Evolutionary conservation across 2,888 invertebrate genomes (phyloP).

Genomic region (Xanthia togata): DNA sequence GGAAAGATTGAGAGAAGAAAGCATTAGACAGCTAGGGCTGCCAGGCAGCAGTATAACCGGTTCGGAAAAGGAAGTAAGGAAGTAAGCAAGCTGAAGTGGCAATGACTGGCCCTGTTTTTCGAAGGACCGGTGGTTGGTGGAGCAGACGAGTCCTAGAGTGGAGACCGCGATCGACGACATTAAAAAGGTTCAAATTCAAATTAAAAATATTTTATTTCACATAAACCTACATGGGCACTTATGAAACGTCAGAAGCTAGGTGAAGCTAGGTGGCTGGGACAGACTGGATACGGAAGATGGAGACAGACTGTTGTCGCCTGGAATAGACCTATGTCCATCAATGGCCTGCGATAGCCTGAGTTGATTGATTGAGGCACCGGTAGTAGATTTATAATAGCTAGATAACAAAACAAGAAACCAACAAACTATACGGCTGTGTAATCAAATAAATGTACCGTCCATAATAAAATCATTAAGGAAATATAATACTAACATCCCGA

Average conservation of each 20-base stretch:
- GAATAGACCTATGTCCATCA: neutral
- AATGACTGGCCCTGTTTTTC: too few species aligned
- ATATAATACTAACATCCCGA: slow-evolving; percentile 50
- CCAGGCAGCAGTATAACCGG: neutral
- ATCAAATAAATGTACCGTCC: slow-evolving; percentile 14
- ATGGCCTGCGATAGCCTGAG: neutral
- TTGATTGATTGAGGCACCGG: neutral
- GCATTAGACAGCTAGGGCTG: neutral
- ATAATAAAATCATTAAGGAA: slow-evolving; percentile 23
- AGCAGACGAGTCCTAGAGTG: too few species aligned
- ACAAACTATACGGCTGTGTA: neutral
- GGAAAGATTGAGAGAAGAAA: neutral
- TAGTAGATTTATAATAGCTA: neutral
- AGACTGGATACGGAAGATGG: too few species aligned
- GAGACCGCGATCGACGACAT: too few species aligned
- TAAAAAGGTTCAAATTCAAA: too few species aligned
- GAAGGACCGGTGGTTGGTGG: too few species aligned
- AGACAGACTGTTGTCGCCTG: too few species aligned
- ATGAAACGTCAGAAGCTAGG: too few species aligned
- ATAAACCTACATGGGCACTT: too few species aligned
- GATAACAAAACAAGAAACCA: neutral
- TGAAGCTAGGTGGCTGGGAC: too few species aligned
- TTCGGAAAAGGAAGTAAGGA: neutral
- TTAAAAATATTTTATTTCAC: too few species aligned
- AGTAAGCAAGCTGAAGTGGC: neutral